phyloP scores from a whole-genome alignment of 2,888 invertebrate genomes.

The Drosophila melanosoma region DNA sequence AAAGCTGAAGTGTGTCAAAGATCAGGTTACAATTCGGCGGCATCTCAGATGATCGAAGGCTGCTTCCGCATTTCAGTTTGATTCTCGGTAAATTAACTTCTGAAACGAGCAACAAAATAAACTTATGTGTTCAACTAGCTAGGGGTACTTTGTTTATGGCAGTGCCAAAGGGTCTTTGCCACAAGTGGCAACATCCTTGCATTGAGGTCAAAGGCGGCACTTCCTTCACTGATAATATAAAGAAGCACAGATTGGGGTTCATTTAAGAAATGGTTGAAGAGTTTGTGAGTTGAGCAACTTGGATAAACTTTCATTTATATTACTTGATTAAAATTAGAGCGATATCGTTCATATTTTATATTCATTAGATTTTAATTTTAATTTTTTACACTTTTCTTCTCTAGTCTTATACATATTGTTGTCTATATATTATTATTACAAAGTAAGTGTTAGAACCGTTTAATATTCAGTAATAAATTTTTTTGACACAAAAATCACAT shows the following conservation, averaged over 20 bases:
- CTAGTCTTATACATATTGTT: not conserved
- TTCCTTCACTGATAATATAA: constrained; percentile 13
- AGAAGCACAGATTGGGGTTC: not conserved
- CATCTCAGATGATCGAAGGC: constrained; percentile 55
- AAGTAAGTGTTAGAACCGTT: not conserved
- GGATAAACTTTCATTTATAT: not conserved
- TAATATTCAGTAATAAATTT: not conserved
- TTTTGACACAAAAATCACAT: not conserved
- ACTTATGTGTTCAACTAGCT: constrained; percentile 31
- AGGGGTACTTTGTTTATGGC: constrained; percentile 58
- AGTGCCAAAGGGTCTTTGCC: constrained; percentile 14
- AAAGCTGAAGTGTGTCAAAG: constrained; percentile 76
- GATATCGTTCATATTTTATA: not conserved
- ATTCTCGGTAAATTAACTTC: constrained; percentile 80
- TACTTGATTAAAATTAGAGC: not conserved
- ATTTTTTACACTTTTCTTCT: not conserved
- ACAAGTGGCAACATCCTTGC: constrained; percentile 68
- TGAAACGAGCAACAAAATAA: constrained; percentile 47
- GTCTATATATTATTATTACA: not conserved
- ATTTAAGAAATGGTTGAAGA: not conserved
- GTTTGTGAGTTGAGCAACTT: not conserved
- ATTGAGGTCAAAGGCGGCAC: constrained; percentile 37
- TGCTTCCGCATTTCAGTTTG: constrained; percentile 66
- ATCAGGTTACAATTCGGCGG: constrained; percentile 69
- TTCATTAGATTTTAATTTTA: not conserved